A percentile compares a stretch with the other conserved stretches of the same genome.
These are phyloP conservation scores for Taenaris catops DNA, from an alignment of 2,888 invertebrate genomes.

Conservation along the genomic window DNA sequence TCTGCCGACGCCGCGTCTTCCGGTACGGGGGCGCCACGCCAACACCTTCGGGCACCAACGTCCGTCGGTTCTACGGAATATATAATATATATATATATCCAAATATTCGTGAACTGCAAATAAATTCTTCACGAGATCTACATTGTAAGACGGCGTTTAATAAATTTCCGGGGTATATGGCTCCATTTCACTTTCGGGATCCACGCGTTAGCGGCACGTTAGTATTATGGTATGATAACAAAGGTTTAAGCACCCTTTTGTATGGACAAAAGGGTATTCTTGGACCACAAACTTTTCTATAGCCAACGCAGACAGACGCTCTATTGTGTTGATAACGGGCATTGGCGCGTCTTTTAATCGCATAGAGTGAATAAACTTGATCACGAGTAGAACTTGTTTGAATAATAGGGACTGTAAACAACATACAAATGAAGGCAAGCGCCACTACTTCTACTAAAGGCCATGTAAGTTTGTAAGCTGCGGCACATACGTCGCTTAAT, in stretches of 20 bases:
- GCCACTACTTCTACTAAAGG: too few relatives aligned
- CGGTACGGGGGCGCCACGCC: too few relatives aligned
- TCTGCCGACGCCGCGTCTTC: too few relatives aligned
- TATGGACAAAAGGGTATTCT: constrained; percentile 46
- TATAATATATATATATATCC: too few relatives aligned
- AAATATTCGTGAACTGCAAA: too few relatives aligned
- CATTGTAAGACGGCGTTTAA: constrained; percentile 1
- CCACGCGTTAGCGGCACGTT: constrained; percentile 1
- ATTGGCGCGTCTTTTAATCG: constrained; percentile 43
- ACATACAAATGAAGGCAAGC: too few relatives aligned
- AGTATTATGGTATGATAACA: constrained; percentile 34
- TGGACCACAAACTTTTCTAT: constrained; percentile 44
- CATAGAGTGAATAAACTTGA: constrained; percentile 51
- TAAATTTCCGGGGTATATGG: neutral
- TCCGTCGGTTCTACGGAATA: too few relatives aligned
- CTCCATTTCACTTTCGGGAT: constrained; percentile 1
- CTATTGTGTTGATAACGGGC: constrained; percentile 47
- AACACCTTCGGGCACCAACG: too few relatives aligned
- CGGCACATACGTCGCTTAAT: too few relatives aligned
- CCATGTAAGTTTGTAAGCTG: too few relatives aligned
- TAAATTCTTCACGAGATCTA: too few relatives aligned
- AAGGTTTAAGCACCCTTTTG: constrained; percentile 47
- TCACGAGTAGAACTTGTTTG: constrained; percentile 45
- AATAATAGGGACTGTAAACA: too few relatives aligned
- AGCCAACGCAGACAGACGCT: constrained; percentile 44